Conservation (phyloP, 2,113 vertebrate species). For the Coptodon rendalli region DNA sequence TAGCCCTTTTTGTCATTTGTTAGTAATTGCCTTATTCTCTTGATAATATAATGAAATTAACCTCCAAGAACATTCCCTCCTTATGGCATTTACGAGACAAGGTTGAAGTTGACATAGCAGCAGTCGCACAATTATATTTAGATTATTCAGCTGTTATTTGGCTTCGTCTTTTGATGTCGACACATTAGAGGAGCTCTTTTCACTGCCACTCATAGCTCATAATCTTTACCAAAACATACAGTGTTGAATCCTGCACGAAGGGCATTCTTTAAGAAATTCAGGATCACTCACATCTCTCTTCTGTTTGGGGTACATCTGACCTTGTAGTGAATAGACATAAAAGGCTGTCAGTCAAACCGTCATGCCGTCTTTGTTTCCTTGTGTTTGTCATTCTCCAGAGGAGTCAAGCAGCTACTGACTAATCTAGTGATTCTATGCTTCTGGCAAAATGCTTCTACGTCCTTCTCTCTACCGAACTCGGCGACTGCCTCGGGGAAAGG, state of each 20-base stretch:
- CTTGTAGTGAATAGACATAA: constrained; percentile 56
- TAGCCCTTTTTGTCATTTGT: constrained; percentile 55
- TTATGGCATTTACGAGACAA: constrained; percentile 54
- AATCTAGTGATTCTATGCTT: constrained; percentile 40
- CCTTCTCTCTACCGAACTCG: constrained; percentile 23
- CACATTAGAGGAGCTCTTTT: constrained; percentile 16
- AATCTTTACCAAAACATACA: constrained; percentile 13
- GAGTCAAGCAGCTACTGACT: constrained; percentile 41
- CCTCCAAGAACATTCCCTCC: constrained; percentile 45
- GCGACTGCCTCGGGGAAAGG: constrained; percentile 44
- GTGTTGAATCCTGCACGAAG: constrained; percentile 15
- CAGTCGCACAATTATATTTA: constrained; percentile 48
- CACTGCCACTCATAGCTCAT: constrained; percentile 5
- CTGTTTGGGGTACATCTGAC: constrained; percentile 51
- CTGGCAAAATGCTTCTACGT: constrained; percentile 46
- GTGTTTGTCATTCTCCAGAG: constrained; percentile 54
- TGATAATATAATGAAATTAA: constrained; percentile 63
- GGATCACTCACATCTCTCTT: constrained; percentile 37
- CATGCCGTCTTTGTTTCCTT: constrained; percentile 44
- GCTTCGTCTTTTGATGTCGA: constrained; percentile 2
- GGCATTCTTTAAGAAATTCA: constrained; percentile 34
- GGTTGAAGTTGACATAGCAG: constrained; percentile 54
- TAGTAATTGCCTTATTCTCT: constrained; percentile 64
- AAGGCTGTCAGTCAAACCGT: constrained; percentile 58
- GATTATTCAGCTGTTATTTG: constrained; percentile 32